Evolutionary conservation across 2,797 vertebrate genomes (phyloP), one percentile per base, ranked within the genome.

Genomic region (Ispidina picta): DNA sequence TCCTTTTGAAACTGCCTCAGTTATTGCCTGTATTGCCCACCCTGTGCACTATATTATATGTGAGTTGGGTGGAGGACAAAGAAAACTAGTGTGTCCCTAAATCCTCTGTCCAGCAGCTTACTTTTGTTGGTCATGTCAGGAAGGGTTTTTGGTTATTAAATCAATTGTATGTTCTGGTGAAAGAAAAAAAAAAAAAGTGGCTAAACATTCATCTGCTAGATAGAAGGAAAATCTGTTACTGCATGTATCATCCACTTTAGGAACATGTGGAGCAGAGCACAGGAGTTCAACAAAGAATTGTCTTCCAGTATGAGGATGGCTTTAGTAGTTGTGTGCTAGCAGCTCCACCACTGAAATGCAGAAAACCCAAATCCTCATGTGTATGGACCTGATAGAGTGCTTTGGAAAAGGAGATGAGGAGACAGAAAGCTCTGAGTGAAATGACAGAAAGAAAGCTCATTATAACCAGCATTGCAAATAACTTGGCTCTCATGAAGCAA

Each of bases 1-100:
- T 76, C 18, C 15, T 54, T 86, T 82, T 43, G 82, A 65, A 71
- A 71, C 48, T 52, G 26, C 10, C 80, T 78, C 25, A 46, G 15
- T 44, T 69, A 17, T 28, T 80, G 19, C 17, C 28, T 11, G 8
- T 71, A 15, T 55, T 82, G 28, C 55, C 25, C 22, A 74, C 12
- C 3, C 19, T 18, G 13, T 55, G 29, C 29, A 16, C 28, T 82
- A 29, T 22, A 39, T 10, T 33, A 2, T 23, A 15, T 22, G 9
- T 44, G 17, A 3, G 12, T 59, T 84, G 66, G 41, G 28, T 31
- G 18, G 15, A 43, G 18, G 59, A 63, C 41, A 22, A 59, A 48
- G 29, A 81, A 73, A 82, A 41, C 6, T 8, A 35, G 7, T 1
- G 2, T 48, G 18, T 56, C 0, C 0, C 3, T 75, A 63, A 72